phyloP scores from a whole-genome alignment of 2,888 invertebrate species.

The Drosophila merina region DNA sequence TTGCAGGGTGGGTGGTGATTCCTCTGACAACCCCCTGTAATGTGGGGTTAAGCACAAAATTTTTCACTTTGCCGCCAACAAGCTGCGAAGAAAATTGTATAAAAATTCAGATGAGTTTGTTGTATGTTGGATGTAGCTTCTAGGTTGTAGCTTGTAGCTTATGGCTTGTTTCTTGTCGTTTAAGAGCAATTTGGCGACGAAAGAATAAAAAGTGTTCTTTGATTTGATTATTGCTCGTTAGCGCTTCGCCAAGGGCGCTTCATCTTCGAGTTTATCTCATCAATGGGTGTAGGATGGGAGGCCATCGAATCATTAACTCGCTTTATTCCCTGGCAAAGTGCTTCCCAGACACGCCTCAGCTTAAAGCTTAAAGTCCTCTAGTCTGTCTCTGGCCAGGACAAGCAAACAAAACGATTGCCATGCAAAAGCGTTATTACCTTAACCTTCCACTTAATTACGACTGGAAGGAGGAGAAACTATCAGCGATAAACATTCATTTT shows the following conservation, averaged over 20 bases:
- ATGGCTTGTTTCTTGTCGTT: slow-evolving; percentile 4
- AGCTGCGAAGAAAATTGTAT: slow-evolving; percentile 8
- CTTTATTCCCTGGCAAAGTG: slow-evolving; percentile 66
- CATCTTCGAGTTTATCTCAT: slow-evolving; percentile 11
- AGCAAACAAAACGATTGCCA: slow-evolving; percentile 21
- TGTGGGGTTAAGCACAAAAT: slow-evolving; percentile 30
- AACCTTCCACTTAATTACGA: slow-evolving; percentile 51
- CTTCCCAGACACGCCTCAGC: slow-evolving; percentile 21
- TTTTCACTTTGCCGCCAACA: slow-evolving; percentile 44
- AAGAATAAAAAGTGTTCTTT: slow-evolving; percentile 71
- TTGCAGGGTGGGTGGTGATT: neutral
- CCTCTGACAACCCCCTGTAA: neutral
- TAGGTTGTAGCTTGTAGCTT: neutral
- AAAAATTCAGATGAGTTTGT: slow-evolving; percentile 15
- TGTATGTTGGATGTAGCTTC: neutral
- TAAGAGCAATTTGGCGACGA: slow-evolving; percentile 44
- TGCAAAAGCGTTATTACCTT: slow-evolving; percentile 66
- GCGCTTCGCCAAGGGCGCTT: slow-evolving; percentile 32
- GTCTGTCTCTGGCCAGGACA: neutral
- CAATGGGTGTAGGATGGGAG: neutral
- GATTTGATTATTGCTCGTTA: slow-evolving; percentile 79
- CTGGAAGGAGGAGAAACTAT: slow-evolving; percentile 46
- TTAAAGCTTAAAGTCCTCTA: neutral
- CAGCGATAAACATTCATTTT: slow-evolving; percentile 58
- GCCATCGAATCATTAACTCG: slow-evolving; percentile 75